A percentile compares a stretch with the other conserved stretches of the same genome.
Evolutionary conservation across 2,113 vertebrate species (phyloP).

Genomic region (Misgurnus anguillicaudatus): DNA sequence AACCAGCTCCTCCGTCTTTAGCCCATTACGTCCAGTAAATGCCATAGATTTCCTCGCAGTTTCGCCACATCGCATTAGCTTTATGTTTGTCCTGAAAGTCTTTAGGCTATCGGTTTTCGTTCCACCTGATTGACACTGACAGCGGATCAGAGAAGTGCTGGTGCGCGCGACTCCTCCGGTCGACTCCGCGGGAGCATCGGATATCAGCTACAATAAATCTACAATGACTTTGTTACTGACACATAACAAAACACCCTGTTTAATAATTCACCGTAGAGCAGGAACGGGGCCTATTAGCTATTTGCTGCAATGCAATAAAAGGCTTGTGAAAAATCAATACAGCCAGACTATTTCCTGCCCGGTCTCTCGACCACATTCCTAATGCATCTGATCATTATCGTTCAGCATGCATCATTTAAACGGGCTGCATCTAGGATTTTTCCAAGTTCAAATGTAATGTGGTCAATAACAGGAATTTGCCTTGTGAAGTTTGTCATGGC

Average conservation of each 20-base stretch:
- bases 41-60: constrained; percentile 21
- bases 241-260: constrained; percentile 74
- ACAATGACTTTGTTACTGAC: constrained; percentile 69
- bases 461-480: constrained; percentile 17
- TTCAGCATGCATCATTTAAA: constrained; percentile 56
- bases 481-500: neutral
- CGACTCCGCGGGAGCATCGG: constrained; percentile 61
- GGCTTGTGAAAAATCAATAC: constrained; percentile 72
- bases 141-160: constrained; percentile 33
- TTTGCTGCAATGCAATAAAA: constrained; percentile 72
- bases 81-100: constrained; percentile 28
- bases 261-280: constrained; percentile 74
- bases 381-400: constrained; percentile 69
- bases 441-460: neutral
- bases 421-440: neutral
- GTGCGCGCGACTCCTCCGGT: constrained; percentile 17
- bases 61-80: constrained; percentile 29
- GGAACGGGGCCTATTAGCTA: constrained; percentile 69
- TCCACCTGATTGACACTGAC: constrained; percentile 14
- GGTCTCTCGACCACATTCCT: constrained; percentile 53
- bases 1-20: constrained; percentile 32
- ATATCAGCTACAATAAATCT: constrained; percentile 62
- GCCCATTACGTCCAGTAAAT: constrained; percentile 30
- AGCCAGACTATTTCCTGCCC: constrained; percentile 64
- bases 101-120: constrained; percentile 20